Base-by-base conservation (phyloP, 2,797 vertebrate species). In the Myotis daubentonii region DNA sequence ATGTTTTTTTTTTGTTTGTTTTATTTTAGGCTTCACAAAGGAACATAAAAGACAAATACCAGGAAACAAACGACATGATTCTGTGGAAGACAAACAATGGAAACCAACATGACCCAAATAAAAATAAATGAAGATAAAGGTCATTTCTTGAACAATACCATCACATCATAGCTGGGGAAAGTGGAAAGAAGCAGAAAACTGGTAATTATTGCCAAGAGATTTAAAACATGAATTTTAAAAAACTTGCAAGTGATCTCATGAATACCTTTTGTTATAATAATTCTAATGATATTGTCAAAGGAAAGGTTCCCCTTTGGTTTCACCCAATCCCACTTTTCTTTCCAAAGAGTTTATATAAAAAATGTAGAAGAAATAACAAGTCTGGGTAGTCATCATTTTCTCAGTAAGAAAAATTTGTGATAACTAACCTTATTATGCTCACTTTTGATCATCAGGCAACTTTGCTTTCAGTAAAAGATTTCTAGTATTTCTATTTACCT, bases 401-500 rank as follows among this genome's bases (percentile, higher is more conserved):
- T 96, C 75, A 55, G 10, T 19, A 62, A 62, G 60, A 87, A 89
- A 94, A 83, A 86, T 60, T 25, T 10, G 78, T 84, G 17, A 23
- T 62, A 41, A 28, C 11, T 74, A 70, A 23, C 95, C 13, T 84
- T 76, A 30, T 57, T 68, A 60, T 82, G 71, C 23, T 95, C 38
- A 41, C 55, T 83, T 95, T 75, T 95, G 75, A 74, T 95, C 78
- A 95, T 33, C 20, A 89, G 76, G 25, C 25, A 65, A 60, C 71
- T 96, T 87, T 78, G 60, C 78, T 93, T 83, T 78, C 49, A 92
- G 33, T 84, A 81, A 70, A 88, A 72, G 66, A 87, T 95, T 95
- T 93, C 87, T 96, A 96, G 85, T 92, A 95, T 96, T 94, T 94
- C 68, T 94, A 79, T 92, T 95, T 97, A 65, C 55, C 91, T 93